A percentile compares a stretch with the other conserved stretches of the same genome.
These are phyloP conservation scores for Piaya cayana DNA, from an alignment of 2,113 vertebrate species.

Conservation along the genomic window DNA sequence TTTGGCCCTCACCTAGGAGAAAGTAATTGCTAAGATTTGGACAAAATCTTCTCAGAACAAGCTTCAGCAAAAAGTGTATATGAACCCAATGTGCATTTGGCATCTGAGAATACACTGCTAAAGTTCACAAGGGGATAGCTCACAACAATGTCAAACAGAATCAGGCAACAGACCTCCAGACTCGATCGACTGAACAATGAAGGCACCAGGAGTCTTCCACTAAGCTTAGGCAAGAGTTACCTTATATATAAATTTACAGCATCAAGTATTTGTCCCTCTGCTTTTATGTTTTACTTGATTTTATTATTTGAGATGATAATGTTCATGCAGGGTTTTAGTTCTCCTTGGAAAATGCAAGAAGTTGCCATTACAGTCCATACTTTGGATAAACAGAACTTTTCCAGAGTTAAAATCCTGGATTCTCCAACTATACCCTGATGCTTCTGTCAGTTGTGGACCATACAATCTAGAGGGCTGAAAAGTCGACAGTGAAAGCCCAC, in stretches of 20 bases:
- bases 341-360: not conserved
- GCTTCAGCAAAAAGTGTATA: not conserved
- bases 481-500: not conserved
- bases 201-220: not conserved
- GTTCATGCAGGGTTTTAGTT: not conserved
- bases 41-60: not conserved
- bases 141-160: accelerated
- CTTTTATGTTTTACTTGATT: not conserved
- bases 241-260: not conserved
- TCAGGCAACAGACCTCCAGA: not conserved
- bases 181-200: not conserved
- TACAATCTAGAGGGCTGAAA: not conserved
- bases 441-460: not conserved
- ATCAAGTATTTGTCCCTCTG: not conserved
- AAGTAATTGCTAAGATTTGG: not conserved
- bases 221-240: not conserved
- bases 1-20: not conserved
- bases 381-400: not conserved
- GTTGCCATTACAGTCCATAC: not conserved
- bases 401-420: not conserved
- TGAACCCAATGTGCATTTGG: accelerated
- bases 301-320: not conserved
- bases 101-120: not conserved
- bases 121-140: not conserved
- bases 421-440: not conserved